Evolutionary conservation across 2,113 vertebrate species (phyloP).

Genomic region (Papio anubis): DNA sequence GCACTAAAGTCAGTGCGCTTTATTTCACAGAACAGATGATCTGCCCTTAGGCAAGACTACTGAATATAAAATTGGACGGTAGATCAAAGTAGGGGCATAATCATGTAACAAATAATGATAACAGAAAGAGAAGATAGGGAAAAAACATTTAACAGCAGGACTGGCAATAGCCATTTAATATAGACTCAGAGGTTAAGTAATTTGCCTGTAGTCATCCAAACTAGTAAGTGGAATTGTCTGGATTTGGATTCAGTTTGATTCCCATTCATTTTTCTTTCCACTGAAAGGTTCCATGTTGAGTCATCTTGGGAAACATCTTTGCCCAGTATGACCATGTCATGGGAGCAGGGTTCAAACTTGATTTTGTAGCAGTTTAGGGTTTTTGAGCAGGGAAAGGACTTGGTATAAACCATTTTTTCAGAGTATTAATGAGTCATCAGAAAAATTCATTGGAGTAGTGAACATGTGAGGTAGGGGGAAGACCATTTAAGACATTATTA

Average conservation of each 20-base stretch:
- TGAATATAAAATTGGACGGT: conserved; percentile 50
- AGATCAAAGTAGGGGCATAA: conserved; percentile 52
- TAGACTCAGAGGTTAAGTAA: background rate
- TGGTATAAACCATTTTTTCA: background rate
- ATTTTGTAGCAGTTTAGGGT: background rate
- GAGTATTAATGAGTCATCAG: background rate
- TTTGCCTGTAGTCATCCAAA: background rate
- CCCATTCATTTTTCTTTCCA: background rate
- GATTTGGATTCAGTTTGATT: background rate
- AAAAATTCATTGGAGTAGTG: background rate
- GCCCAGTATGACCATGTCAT: background rate
- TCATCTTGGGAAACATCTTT: background rate
- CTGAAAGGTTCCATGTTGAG: background rate
- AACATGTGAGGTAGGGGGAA: background rate
- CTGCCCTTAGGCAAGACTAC: conserved; percentile 26
- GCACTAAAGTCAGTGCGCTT: conserved; percentile 2
- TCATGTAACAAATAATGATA: conserved; percentile 40
- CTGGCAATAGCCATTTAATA: background rate
- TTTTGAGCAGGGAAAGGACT: background rate
- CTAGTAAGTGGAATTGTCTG: background rate
- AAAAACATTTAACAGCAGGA: background rate
- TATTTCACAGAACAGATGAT: conserved; percentile 58
- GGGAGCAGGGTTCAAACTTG: background rate
- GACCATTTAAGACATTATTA: background rate
- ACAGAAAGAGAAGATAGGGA: background rate